Evolutionary conservation across 2,113 vertebrate species (phyloP), one percentile per base, ranked within the genome.

Genomic region (Misgurnus mizolepis): DNA sequence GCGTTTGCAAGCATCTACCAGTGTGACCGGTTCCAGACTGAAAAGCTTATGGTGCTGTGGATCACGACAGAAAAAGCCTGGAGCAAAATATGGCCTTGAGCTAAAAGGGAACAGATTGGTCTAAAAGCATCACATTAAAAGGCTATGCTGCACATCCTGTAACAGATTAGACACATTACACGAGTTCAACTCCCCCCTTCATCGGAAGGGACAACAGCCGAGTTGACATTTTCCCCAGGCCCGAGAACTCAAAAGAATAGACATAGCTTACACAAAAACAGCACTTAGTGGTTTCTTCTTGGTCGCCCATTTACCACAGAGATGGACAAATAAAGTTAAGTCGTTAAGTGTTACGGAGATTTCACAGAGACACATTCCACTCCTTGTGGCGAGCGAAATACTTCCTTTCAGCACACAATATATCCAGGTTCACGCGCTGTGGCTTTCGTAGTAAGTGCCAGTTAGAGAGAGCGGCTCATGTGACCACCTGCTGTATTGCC

Each of bases 401-500:
- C 74, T 53, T 76, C 74, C 74, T 76, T 76, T 66, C 34, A 8
- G 47, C 8, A 39, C 61, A 53, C 27, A 76, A 49, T 75, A 64
- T 62, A 64, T 75, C 43, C 72, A 75, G 43, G 72, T 62, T 75
- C 53, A 22, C 9, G 43, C 43, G 74, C 69, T 73, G 67, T 47
- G 71, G 18, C 49, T 73, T 78, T 53, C 60, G 45, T 17, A 64
- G 81, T 66, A 76, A 65, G 47, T 62, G 84, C 72, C 69, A 50
- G 34, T 58, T 60, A 76, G 43, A 6, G 39, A 55, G 4, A 55
- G 66, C 7, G 22, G 50, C 80, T 93, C 91, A 93, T 15, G 94
- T 95, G 91, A 93, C 92, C 71, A 95, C 95, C 81, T 96, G 96
- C 90, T 96, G 96, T 12, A 95, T 92, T 4, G 88, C 92, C 0